A percentile compares a stretch with the other conserved stretches of the same genome.
Evolutionary conservation across 2,888 invertebrate species (phyloP).

Genomic region (Caradrina clavipalpis): DNA sequence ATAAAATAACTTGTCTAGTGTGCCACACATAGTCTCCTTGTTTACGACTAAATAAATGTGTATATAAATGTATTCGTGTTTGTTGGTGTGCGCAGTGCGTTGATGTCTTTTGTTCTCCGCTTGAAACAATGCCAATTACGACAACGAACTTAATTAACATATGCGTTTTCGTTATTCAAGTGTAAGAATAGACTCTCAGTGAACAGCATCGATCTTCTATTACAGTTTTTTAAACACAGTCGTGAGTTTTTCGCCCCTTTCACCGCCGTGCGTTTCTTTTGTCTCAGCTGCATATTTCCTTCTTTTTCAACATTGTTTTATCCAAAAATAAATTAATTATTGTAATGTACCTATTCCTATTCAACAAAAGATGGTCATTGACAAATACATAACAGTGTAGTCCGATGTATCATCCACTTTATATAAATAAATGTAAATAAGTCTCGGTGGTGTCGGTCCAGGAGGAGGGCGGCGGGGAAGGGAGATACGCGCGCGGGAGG

Average conservation of each 20-base stretch:
- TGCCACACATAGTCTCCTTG: background rate
- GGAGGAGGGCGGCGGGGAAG: background rate
- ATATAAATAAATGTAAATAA: slow-evolving; percentile 62
- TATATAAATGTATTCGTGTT: background rate
- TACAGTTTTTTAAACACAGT: background rate
- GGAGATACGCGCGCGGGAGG: background rate
- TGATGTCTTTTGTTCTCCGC: slow-evolving; percentile 77
- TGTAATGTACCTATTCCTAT: background rate
- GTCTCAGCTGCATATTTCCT: slow-evolving; percentile 38
- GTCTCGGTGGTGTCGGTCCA: slow-evolving; percentile 12
- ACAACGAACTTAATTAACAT: slow-evolving; percentile 11
- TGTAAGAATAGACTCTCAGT: background rate
- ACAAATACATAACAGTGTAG: slow-evolving; percentile 16
- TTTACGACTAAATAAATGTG: background rate
- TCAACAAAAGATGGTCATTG: background rate
- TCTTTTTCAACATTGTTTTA: slow-evolving; percentile 15
- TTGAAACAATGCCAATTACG: slow-evolving; percentile 26
- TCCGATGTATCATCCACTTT: slow-evolving; percentile 50
- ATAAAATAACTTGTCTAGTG: no score
- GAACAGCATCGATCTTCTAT: background rate
- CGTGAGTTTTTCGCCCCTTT: slow-evolving; percentile 18
- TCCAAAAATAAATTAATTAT: no score
- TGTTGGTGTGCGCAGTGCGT: slow-evolving; percentile 63
- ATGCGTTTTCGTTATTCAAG: background rate
- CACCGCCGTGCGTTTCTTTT: slow-evolving; percentile 24